Evolutionary conservation across 2,113 vertebrate species (phyloP), one percentile per base, ranked within the genome.

Genomic region (Coracopsis vasa): DNA sequence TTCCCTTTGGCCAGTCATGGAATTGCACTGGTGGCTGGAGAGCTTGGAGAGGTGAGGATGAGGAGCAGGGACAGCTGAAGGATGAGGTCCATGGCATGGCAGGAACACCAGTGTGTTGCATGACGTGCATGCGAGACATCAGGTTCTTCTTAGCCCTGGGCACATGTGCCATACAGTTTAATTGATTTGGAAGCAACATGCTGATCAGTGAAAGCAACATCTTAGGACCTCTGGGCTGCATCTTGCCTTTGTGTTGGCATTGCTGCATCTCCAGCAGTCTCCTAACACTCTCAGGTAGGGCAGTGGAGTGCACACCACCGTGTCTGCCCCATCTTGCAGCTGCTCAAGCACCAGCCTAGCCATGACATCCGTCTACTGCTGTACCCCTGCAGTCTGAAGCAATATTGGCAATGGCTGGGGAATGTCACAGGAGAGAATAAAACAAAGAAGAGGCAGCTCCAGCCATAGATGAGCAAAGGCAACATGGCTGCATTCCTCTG

Each of bases 41-140:
- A n/a, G 56, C 53, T 6, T 2, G 17, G 19, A 16, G 10, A n/a
- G 37, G 13, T 19, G n/a, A 16, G 54, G 25, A 13, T 21, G 42
- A 13, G 33, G 44, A 8, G 47, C 71, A 19, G 17, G 2, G 0
- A 2, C 3, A 16, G 50, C 45, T 11, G 65, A 28, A 48, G 33
- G 41, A 24, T 1, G 33, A 61, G 24, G 42, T 5, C 53, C 53
- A 1, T 17, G 3, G 1, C 2, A 1, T 5, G 47, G 41, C 8
- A 66, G 17, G 16, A 44, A 44, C 16, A 14, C 33, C 28, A 4
- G 10, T 4, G 13, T 54, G 19, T 31, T 13, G 11, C 18, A 4
- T 0, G 0, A 50, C 0, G 0, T 0, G 4, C n/a, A 47, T 2
- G 18, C 41, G 27, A 81, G 31, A 11, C 23, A 0, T 28, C 51